Conservation (phyloP, 92 coral and sea anemone species). For the Metridium senile region DNA sequence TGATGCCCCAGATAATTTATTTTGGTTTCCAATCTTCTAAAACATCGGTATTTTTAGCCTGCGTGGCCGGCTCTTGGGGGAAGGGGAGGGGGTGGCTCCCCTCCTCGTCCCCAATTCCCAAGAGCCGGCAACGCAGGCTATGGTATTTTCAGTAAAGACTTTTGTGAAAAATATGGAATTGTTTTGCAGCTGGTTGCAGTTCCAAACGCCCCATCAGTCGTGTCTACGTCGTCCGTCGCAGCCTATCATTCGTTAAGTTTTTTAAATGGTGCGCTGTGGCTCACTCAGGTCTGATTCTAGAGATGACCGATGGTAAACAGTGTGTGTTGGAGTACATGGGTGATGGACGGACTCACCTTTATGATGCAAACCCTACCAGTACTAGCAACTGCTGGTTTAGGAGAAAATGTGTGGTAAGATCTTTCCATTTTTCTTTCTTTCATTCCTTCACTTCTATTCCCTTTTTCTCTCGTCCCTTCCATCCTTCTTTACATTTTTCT, state of each 20-base stretch:
- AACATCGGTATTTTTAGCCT: too few relatives aligned
- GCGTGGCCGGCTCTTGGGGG: too few relatives aligned
- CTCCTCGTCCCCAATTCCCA: too few relatives aligned
- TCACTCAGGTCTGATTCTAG: constrained; percentile 54
- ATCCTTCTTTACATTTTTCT: background rate
- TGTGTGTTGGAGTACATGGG: constrained; percentile 55
- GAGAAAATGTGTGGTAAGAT: constrained; percentile 39
- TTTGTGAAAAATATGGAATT: too few relatives aligned
- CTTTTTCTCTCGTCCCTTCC: background rate
- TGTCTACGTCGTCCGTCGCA: constrained; percentile 46
- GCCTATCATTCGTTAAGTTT: background rate
- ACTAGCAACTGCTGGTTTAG: constrained; percentile 23
- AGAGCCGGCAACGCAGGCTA: too few relatives aligned
- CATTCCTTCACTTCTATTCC: background rate
- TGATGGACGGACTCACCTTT: constrained; percentile 41
- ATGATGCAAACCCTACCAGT: constrained; percentile 34
- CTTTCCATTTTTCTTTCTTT: too few relatives aligned
- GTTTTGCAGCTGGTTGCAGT: constrained; percentile 16
- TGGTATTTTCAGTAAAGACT: too few relatives aligned
- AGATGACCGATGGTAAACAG: too few relatives aligned
- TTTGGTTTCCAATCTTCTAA: too few relatives aligned
- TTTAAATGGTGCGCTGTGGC: constrained; percentile 24
- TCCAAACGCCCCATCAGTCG: constrained; percentile 19
- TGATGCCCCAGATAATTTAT: too few relatives aligned
- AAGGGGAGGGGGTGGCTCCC: too few relatives aligned